These are phyloP conservation scores for Cephalopachus bancanus DNA, from an alignment of 2,797 vertebrate genomes.

Conservation along the genomic window DNA sequence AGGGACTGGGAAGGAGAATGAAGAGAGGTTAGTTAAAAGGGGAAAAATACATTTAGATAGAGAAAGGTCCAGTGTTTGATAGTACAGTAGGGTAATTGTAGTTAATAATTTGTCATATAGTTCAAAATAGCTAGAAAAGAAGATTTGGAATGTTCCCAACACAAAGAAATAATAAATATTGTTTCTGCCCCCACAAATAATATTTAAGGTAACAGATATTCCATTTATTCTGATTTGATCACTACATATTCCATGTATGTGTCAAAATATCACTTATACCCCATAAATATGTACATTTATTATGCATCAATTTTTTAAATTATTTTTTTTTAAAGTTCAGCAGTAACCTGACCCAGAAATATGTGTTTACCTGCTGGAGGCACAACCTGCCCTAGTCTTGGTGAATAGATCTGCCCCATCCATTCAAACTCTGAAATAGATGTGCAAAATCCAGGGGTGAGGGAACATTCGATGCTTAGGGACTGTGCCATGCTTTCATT, in stretches of 20 bases:
- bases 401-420: neutral
- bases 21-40: neutral
- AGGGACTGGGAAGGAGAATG: neutral
- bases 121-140: neutral
- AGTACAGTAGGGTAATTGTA: neutral
- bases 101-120: neutral
- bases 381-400: neutral
- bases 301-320: neutral
- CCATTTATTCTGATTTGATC: neutral
- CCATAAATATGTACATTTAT: neutral
- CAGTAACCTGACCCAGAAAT: neutral
- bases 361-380: neutral
- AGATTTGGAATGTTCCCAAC: neutral
- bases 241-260: neutral
- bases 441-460: neutral
- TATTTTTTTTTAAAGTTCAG: neutral
- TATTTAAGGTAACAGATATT: neutral
- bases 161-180: neutral
- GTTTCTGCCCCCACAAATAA: neutral
- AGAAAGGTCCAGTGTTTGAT: neutral
- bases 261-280: neutral
- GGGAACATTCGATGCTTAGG: accelerated
- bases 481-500: neutral
- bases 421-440: neutral
- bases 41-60: neutral